phyloP scores from a whole-genome alignment of 2,888 invertebrate species.

The Tenthredo mesomela region DNA sequence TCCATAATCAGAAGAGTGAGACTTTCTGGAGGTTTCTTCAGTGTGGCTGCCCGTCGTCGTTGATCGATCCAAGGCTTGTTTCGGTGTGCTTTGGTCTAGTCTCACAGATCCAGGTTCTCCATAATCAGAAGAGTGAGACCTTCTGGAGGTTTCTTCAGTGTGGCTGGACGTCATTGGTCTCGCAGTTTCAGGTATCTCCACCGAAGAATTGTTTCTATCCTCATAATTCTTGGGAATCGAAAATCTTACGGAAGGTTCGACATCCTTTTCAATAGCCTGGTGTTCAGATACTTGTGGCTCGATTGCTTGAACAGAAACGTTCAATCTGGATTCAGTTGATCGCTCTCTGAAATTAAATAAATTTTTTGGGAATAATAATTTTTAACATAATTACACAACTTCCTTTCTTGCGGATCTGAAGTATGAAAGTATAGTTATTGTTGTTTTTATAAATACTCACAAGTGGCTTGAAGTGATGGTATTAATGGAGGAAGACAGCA shows the following conservation, averaged over 20 bases:
- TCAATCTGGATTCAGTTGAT: conserved; percentile 7
- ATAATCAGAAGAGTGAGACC: too few species aligned
- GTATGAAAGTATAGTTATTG: conserved; percentile 6
- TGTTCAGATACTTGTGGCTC: neutral
- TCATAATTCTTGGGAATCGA: neutral
- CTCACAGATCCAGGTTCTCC: too few species aligned
- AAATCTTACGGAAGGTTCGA: neutral
- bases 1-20: too few species aligned
- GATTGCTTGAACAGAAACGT: neutral
- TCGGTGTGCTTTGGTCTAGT: neutral
- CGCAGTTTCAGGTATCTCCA: neutral
- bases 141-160: neutral
- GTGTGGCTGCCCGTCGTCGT: too few species aligned
- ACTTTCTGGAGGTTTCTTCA: too few species aligned
- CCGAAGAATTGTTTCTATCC: neutral
- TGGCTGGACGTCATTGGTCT: neutral
- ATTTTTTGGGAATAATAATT: too few species aligned
- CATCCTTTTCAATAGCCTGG: neutral
- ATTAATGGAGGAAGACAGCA: neutral
- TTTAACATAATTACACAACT: neutral
- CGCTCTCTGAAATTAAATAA: neutral
- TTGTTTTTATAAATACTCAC: neutral
- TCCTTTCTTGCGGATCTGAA: neutral
- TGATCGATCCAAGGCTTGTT: too few species aligned
- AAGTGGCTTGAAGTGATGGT: neutral